Percentiles rank a stretch among this genome's conserved stretches.
phyloP scores from a whole-genome alignment of 2,797 vertebrate genomes.

The Carduelis carduelis region DNA sequence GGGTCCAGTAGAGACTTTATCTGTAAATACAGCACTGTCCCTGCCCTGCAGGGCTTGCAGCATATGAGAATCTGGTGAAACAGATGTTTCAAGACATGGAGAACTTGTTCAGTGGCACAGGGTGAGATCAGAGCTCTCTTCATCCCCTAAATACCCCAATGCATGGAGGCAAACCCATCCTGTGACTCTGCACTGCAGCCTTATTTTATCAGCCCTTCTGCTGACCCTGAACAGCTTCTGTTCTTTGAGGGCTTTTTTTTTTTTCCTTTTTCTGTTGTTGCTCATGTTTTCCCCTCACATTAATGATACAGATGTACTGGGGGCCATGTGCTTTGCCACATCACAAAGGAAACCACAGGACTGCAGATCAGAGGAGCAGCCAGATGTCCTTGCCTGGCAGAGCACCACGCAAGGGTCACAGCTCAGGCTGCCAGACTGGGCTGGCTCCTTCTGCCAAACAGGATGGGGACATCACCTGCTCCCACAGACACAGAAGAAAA shows the following conservation, averaged over 20 bases:
- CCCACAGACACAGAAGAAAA: not conserved
- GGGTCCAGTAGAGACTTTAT: not conserved
- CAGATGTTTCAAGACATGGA: not conserved
- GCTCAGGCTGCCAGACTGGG: not conserved
- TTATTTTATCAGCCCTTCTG: slow-evolving; percentile 24
- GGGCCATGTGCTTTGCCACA: slow-evolving; percentile 49
- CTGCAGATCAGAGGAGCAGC: slow-evolving; percentile 46
- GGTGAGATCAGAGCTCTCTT: not conserved
- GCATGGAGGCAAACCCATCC: not conserved
- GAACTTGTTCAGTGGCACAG: not conserved
- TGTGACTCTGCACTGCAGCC: not conserved
- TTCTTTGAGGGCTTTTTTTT: not conserved
- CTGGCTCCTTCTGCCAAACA: not conserved
- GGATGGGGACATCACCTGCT: not conserved
- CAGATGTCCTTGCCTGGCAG: slow-evolving; percentile 44
- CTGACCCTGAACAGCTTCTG: slow-evolving; percentile 48
- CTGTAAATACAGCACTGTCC: not conserved
- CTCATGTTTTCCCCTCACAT: slow-evolving; percentile 34
- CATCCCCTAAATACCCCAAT: not conserved
- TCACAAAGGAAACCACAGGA: slow-evolving; percentile 56
- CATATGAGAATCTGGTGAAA: not conserved
- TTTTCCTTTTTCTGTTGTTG: not conserved
- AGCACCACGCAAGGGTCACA: not conserved
- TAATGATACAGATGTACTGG: slow-evolving; percentile 53
- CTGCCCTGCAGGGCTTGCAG: not conserved